Base-by-base conservation (phyloP, 2,888 invertebrate genomes). In the Drosophila emarginata region DNA sequence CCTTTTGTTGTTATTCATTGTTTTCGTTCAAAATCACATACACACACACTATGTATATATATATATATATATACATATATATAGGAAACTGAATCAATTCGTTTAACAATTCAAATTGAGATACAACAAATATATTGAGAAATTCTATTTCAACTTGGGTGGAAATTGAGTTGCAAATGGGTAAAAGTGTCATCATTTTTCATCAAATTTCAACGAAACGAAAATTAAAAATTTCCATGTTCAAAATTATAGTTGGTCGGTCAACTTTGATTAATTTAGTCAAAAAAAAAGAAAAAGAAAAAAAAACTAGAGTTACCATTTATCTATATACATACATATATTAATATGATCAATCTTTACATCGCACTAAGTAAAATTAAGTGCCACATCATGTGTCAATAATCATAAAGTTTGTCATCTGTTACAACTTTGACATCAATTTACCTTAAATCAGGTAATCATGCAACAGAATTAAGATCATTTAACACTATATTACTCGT, bases 21-120 rank as follows among this genome's bases (percentile, higher is more conserved):
- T 71, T 65, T 76, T 66, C 64, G 78, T 78, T 81, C 52, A 53
- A 58, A 61, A 37, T 40, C 45, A 64, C 26, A 50, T 28, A 45
- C 40, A 57, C 37, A 72, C 26, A 36, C 26, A 64, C 21, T 56
- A 63, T 67, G 53, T 32, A 32, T 32, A 32, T 32, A 32, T 32
- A 32, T 32, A 32, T 1, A 0, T 32, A 32, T 32, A 1, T 32
- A 37, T 23, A 18, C 23, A 45, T 5, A 21, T 26, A n/a, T 7
- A 54, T 40, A 26, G 14, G 50, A 60, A 56, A 54, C 61, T 26
- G 40, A 74, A 70, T 82, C 83, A 86, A 83, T 86, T 83, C 76
- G 74, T 54, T 66, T 72, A 76, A 67, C 77, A 71, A 73, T 71
- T 82, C 73, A 74, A 78, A 83, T 87, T 72, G 75, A 72, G 77